Evolutionary conservation across 2,888 invertebrate genomes (phyloP).

Genomic region (Theretra japonica): DNA sequence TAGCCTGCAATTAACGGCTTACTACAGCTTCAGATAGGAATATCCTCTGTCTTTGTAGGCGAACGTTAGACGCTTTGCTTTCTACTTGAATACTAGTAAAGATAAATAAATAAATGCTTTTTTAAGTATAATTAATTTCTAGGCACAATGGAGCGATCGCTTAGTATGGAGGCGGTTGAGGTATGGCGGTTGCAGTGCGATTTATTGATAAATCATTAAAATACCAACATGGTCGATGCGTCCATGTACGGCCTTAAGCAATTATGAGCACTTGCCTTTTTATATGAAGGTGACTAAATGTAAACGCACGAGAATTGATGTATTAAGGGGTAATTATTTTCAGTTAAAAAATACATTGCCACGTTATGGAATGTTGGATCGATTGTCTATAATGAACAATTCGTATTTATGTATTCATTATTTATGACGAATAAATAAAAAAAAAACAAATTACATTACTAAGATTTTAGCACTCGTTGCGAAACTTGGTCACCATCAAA

Average conservation of each 20-base stretch:
- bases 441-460: no score
- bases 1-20: no score
- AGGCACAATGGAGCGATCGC: conserved; percentile 56
- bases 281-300: conserved; percentile 52
- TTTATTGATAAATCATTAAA: conserved; percentile 70
- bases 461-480: no score
- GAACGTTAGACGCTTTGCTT: no score
- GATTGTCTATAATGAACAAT: no score
- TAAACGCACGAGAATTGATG: conserved; percentile 31
- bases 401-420: not conserved
- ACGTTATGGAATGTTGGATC: not conserved
- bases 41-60: no score
- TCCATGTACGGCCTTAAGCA: conserved; percentile 59
- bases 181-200: conserved; percentile 51
- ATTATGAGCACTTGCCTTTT: conserved; percentile 54
- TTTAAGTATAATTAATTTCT: conserved; percentile 39
- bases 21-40: no score
- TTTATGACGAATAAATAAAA: not conserved
- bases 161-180: conserved; percentile 54
- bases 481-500: no score
- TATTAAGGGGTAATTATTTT: conserved; percentile 13
- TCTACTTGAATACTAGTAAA: no score
- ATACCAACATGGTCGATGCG: conserved; percentile 59
- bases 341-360: no score
- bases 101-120: not conserved